Conservation (phyloP, 2,888 invertebrate species). For the Acrocera orbiculus region DNA sequence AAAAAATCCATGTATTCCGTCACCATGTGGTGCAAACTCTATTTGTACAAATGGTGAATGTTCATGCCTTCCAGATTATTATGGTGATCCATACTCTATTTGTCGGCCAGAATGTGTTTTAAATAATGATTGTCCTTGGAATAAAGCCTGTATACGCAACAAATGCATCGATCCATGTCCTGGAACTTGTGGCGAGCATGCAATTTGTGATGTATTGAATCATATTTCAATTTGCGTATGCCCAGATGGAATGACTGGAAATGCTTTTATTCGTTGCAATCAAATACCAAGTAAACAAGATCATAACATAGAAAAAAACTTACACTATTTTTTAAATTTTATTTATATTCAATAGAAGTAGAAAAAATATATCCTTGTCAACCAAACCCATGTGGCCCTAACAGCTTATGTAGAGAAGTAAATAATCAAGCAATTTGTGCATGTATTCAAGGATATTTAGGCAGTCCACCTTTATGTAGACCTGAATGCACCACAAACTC, state of each 20-base stretch:
- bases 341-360: slow-evolving; percentile 22
- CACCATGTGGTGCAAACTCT: slow-evolving; percentile 61
- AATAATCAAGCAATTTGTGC: slow-evolving; percentile 57
- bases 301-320: background rate
- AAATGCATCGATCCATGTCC: slow-evolving; percentile 66
- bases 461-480: slow-evolving; percentile 53
- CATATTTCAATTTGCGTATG: slow-evolving; percentile 64
- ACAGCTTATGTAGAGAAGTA: slow-evolving; percentile 53
- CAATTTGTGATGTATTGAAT: slow-evolving; percentile 56
- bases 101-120: slow-evolving; percentile 70
- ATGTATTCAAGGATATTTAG: slow-evolving; percentile 44
- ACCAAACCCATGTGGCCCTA: slow-evolving; percentile 56
- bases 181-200: slow-evolving; percentile 58
- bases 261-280: slow-evolving; percentile 45
- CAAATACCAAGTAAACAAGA: slow-evolving; percentile 21
- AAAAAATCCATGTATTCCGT: slow-evolving; percentile 50
- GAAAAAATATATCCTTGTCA: slow-evolving; percentile 33
- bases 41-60: slow-evolving; percentile 46
- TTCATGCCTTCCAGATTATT: slow-evolving; percentile 47
- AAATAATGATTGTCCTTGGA: slow-evolving; percentile 51
- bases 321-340: background rate
- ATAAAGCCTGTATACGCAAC: slow-evolving; percentile 50
- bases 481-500: slow-evolving; percentile 55
- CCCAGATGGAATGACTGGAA: slow-evolving; percentile 51
- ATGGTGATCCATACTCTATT: slow-evolving; percentile 56